A percentile compares a stretch with the other conserved stretches of the same genome.
Evolutionary conservation across 2,888 invertebrate genomes (phyloP).

Genomic region (Tupiocoris notatus): DNA sequence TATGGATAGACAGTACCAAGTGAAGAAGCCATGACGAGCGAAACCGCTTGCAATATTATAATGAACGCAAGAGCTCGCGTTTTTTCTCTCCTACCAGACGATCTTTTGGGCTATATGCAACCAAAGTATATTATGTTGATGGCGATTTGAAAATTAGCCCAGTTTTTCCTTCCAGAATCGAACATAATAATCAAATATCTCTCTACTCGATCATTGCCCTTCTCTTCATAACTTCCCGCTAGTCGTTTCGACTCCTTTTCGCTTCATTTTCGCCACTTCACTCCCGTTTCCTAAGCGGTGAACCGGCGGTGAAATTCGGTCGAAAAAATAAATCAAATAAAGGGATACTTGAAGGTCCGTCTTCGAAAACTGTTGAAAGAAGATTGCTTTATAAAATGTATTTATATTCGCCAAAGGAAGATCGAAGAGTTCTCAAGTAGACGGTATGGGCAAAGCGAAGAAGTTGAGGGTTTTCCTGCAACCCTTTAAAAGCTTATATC

Average conservation of each 20-base stretch:
- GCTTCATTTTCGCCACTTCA: background rate
- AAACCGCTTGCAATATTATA: no score
- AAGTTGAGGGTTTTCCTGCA: conserved; percentile 7
- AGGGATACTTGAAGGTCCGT: conserved; percentile 14
- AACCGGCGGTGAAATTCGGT: background rate
- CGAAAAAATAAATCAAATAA: conserved; percentile 22
- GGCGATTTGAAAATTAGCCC: no score
- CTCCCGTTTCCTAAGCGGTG: background rate
- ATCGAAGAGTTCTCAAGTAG: conserved; percentile 30
- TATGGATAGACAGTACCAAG: no score
- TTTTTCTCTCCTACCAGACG: no score
- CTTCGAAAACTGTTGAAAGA: conserved; percentile 21
- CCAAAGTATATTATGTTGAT: no score
- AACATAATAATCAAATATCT: no score
- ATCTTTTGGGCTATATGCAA: no score
- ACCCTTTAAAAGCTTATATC: conserved; percentile 36
- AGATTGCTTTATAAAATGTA: conserved; percentile 41
- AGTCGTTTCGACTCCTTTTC: background rate
- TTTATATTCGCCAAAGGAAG: conserved; percentile 32
- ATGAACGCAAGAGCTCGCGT: no score
- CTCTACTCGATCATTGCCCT: background rate
- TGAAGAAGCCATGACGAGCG: no score
- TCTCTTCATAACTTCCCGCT: background rate
- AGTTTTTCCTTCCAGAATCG: no score
- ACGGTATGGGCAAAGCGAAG: no score